phyloP scores from a whole-genome alignment of 1,140 invertebrate genomes.

The Drosophila sucinea region DNA sequence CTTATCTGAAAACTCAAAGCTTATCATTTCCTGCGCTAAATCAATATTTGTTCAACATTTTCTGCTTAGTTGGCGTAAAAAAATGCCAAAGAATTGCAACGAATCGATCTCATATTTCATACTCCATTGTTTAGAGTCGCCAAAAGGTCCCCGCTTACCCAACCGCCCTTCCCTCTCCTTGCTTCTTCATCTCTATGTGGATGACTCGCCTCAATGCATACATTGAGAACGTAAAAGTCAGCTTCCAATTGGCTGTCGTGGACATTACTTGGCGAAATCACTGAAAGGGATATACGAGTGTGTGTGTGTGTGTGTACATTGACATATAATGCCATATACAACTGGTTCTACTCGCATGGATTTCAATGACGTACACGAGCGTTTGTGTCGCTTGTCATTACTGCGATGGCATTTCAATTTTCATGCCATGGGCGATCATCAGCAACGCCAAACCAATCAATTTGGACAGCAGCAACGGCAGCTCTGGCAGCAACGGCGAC shows the following conservation, averaged over 20 bases:
- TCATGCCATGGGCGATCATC: slow-evolving; percentile 29
- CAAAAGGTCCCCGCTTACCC: too few species aligned
- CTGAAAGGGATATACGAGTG: neutral
- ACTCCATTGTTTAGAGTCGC: too few species aligned
- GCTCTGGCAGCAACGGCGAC: slow-evolving; percentile 13
- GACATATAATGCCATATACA: slow-evolving; percentile 30
- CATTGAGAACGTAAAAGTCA: neutral
- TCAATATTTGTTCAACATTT: too few species aligned
- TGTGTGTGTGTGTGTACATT: neutral
- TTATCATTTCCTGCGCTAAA: too few species aligned
- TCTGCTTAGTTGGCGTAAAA: too few species aligned
- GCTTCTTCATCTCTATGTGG: neutral
- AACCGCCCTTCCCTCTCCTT: too few species aligned
- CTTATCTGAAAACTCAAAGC: too few species aligned
- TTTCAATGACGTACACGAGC: slow-evolving; percentile 34
- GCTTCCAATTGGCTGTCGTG: neutral
- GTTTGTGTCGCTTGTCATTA: slow-evolving; percentile 53
- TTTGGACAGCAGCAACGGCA: slow-evolving; percentile 28
- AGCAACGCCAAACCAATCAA: slow-evolving; percentile 51
- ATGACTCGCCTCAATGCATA: neutral
- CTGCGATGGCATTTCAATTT: slow-evolving; percentile 64
- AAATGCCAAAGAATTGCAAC: too few species aligned
- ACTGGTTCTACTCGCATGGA: slow-evolving; percentile 16
- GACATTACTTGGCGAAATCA: neutral
- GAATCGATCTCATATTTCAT: too few species aligned